Evolutionary conservation across 2,797 vertebrate genomes (phyloP), one percentile per base, ranked within the genome.

Genomic region (Acipenser transmontanus): DNA sequence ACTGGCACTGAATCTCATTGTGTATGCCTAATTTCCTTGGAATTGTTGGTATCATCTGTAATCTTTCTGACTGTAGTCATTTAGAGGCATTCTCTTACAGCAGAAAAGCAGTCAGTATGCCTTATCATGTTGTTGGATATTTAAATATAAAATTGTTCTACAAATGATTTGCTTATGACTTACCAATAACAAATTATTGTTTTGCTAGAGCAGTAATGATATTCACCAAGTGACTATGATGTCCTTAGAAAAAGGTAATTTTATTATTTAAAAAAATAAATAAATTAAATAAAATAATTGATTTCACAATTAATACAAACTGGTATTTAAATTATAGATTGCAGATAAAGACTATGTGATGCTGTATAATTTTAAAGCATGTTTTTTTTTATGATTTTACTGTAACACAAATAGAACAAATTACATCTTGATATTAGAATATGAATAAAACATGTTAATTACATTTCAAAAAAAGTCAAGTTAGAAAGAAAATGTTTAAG

Each of bases 221-320:
- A 48, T 68, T 66, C 52, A 17, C 51, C 63, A 68, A 65, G 61
- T 71, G 34, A 48, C 57, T 59, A 62, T 67, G 51, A 67, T 47
- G 64, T 62, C 6, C 56, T 66, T 69, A 66, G 11, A 59, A 48
- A 48, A 49, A 54, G 47, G 51, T 70, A 57, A 66, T 52, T 61
- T 14, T 34, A 47, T 14, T 61, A 13, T 60, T 50, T 34, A 9
- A 60, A 61, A 61, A 49, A 7, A 8, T 9, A 51, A 12, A 67
- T n/a, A n/a, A 17, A 17, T 17, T 1, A 49, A 7, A 8, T 13
- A 51, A 20, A 67, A 20, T 13, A 61, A 60, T 49, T 66, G 56
- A 49, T 59, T 49, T 49, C 48, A 49, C n/a, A 66, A 66, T 59
- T 56, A 47, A 12, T 47, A 52, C 56, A 49, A 59, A 14, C 47